A percentile compares a stretch with the other conserved stretches of the same genome.
Evolutionary conservation across 1,140 invertebrate species (phyloP).

Genomic region (Vanessa atalanta): DNA sequence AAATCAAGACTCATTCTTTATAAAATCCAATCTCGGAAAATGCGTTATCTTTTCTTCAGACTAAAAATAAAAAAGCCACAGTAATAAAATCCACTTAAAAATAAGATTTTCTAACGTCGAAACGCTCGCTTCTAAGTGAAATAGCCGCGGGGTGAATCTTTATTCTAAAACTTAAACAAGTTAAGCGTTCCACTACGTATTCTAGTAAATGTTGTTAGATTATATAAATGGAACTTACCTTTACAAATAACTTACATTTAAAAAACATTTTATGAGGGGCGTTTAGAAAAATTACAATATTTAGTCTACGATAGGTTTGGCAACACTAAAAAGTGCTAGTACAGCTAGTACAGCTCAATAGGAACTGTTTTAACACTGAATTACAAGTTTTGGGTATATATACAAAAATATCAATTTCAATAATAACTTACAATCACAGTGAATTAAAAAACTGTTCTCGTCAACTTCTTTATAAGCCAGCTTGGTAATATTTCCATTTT

Average conservation of each 20-base stretch:
- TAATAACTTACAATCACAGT: too few species aligned
- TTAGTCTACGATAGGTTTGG: too few species aligned
- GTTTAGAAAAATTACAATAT: too few species aligned
- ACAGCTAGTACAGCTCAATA: too few species aligned
- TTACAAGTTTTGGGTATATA: too few species aligned
- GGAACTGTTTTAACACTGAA: too few species aligned
- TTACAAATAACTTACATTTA: not conserved
- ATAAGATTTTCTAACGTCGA: conserved; percentile 16
- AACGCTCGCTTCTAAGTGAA: conserved; percentile 20
- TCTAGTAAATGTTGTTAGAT: not conserved
- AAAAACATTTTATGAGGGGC: too few species aligned
- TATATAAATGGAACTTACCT: not conserved
- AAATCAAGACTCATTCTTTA: not conserved
- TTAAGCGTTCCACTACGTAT: not conserved
- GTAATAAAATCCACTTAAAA: conserved; percentile 25
- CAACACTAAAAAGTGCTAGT: too few species aligned
- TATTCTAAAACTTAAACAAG: conserved; percentile 11
- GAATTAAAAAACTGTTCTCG: too few species aligned
- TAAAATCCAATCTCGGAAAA: conserved; percentile 15
- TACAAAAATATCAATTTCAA: too few species aligned
- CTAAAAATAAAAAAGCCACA: conserved; percentile 2
- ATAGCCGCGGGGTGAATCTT: conserved; percentile 22
- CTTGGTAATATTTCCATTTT: too few species aligned
- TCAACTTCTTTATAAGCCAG: too few species aligned
- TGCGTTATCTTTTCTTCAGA: not conserved